Evolutionary conservation across 2,113 vertebrate species (phyloP), one percentile per base, ranked within the genome.

Genomic region (Aleadryas rufinucha): DNA sequence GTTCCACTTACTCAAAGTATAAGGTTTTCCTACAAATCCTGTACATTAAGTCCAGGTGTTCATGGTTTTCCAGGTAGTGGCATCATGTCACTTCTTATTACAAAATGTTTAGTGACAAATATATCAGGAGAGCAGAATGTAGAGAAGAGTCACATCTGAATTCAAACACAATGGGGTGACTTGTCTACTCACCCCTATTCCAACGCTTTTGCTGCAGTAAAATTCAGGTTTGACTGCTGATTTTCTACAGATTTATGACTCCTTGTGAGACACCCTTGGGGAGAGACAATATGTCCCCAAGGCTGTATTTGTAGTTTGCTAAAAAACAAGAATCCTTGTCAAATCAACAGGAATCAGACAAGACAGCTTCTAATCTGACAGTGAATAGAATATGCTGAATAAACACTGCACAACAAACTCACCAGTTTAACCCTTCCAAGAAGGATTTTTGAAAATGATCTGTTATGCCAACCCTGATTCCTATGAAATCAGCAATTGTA

Each of bases 341-440:
- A 95, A 88, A 84, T 80, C 87, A 93, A 92, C 24, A 71, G 68
- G 33, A 96, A 94, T 93, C 70, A 96, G 76, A 74, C 79, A 90
- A 81, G 39, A 93, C 27, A 80, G 10, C 6, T 80, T 86, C 71
- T 93, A 31, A 87, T 44, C 56, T 88, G 75, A 88, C 75, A 92
- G 30, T 27, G 33, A 88, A 41, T 33, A 86, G 54, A 88, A 47
- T 41, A 81, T 39, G 19, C 75, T 83, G 59, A 95, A 87, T 80
- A 90, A 94, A 87, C 22, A 64, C 19, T 41, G 37, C 27, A 44
- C 52, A 83, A 50, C 11, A 94, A 95, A 65, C 31, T 74, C 2
- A 1, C 15, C 37, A 45, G 41, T 80, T 77, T 86, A 86, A 88
- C 37, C 35, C 44, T 84, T 78, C 35, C 39, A 54, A 42, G 44